phyloP scores from a whole-genome alignment of 2,113 vertebrate species.

The Odocoileus virginianus region DNA sequence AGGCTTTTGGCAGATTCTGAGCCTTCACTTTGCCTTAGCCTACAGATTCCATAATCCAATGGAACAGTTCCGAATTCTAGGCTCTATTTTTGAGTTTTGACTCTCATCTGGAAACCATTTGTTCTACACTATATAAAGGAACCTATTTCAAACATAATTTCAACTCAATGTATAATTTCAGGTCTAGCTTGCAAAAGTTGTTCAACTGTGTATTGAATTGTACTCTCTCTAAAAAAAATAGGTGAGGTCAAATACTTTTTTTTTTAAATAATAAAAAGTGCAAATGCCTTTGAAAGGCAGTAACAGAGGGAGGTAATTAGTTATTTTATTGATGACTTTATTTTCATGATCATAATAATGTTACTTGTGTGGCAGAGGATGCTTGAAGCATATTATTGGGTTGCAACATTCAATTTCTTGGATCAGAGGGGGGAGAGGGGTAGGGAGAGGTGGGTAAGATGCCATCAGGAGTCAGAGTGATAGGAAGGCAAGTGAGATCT shows the following conservation, averaged over 20 bases:
- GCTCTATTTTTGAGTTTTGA: slow-evolving; percentile 37
- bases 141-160: slow-evolving; percentile 50
- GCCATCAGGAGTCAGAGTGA: neutral
- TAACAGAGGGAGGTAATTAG: neutral
- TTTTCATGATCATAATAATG: neutral
- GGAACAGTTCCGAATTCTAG: slow-evolving; percentile 23
- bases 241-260: neutral
- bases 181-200: neutral
- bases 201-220: neutral
- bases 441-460: neutral
- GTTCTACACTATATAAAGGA: slow-evolving; percentile 27
- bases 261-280: neutral
- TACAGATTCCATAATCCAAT: neutral
- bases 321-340: neutral
- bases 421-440: neutral
- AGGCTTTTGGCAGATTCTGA: neutral
- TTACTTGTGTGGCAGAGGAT: neutral
- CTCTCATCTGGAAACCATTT: slow-evolving; percentile 63
- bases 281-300: neutral
- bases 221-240: neutral
- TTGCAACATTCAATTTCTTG: neutral
- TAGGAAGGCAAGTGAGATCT: neutral
- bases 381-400: neutral
- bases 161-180: slow-evolving; percentile 1
- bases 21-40: slow-evolving; percentile 2